Base-by-base conservation (phyloP, 2,888 invertebrate species). In the Rambutsinella grinnellia region DNA sequence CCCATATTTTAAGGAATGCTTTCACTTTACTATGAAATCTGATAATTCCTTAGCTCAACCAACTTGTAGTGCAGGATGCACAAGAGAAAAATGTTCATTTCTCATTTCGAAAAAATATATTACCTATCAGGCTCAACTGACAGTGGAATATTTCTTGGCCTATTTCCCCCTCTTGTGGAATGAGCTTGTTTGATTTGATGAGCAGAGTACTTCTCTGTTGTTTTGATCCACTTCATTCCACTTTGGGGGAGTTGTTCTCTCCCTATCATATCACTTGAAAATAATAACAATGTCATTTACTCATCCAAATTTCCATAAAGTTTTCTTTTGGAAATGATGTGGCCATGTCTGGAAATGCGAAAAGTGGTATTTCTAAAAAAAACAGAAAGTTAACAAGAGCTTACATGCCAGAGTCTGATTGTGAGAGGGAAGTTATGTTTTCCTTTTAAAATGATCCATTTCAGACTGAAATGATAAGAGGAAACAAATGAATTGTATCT, bases 121-220 rank as follows among this genome's bases (percentile, higher is more conserved):
- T 58, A 46, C 75, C 77, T 54, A 81, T 81, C 81, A 75, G 58
- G 65, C 67, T 56, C 75, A 75, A 79, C 79, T 76, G 81, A 79
- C 81, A 81, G 79, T 56, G 69, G 72, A 71, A 81, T 81, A 79
- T 81, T 79, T 81, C 68, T 66, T 76, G 49, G 62, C 68, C 56
- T 66, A 17, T 19, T 65, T 56, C 58, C 17, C 44, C 51, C 51
- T 36, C 36, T 13, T 36, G 13, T 8, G 13, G 6, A 13, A 36
- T 27, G 8, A 24, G 21, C 19, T 10, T 54, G 8, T 21, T 54
- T 24, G 15, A n/a, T 21, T 15, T 10, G 23, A 54, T n/a, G 23
- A 23, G 21, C n/a, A 21, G 10, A 21, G 19, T 21, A 8, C 5
- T 36, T 36, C 13, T 36, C 36, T 8, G 36, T 36, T 36, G 36